Evolutionary conservation across 2,888 invertebrate genomes (phyloP).

Genomic region (Drosophila leonis): DNA sequence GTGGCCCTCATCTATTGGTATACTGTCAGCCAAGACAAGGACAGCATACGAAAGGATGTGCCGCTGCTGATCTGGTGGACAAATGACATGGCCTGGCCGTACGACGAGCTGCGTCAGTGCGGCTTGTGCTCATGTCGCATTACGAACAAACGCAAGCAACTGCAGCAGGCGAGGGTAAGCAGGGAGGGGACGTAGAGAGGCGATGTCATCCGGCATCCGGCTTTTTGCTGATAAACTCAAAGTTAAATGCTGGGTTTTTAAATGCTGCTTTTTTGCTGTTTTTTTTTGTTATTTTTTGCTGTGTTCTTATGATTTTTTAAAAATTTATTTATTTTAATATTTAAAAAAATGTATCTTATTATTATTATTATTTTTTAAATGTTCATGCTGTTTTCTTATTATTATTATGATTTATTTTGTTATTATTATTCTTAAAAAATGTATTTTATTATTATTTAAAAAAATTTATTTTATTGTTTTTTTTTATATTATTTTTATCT

Average conservation of each 20-base stretch:
- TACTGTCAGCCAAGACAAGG: not conserved
- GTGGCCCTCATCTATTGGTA: slow-evolving; percentile 29
- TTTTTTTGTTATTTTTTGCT: not conserved
- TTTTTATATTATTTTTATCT: no score
- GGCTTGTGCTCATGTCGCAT: slow-evolving; percentile 48
- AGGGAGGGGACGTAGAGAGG: no score
- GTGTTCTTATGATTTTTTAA: no score
- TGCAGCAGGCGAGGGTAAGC: slow-evolving; percentile 43
- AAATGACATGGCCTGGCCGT: slow-evolving; percentile 30
- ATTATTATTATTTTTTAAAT: no score
- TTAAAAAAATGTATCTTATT: no score
- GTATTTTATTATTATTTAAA: no score
- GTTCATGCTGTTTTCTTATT: no score
- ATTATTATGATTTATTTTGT: no score
- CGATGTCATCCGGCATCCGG: slow-evolving; percentile 25
- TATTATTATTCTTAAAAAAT: no score
- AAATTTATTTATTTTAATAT: no score
- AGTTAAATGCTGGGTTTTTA: not conserved
- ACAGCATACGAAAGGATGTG: not conserved
- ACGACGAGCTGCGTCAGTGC: slow-evolving; percentile 56
- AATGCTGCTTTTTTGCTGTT: no score
- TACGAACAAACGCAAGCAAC: slow-evolving; percentile 50
- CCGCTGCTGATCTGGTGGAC: slow-evolving; percentile 68
- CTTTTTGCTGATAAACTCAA: not conserved
- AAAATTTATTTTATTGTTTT: no score